Base-by-base conservation (phyloP, 1,140 invertebrate genomes). In the Drosophila saltans region DNA sequence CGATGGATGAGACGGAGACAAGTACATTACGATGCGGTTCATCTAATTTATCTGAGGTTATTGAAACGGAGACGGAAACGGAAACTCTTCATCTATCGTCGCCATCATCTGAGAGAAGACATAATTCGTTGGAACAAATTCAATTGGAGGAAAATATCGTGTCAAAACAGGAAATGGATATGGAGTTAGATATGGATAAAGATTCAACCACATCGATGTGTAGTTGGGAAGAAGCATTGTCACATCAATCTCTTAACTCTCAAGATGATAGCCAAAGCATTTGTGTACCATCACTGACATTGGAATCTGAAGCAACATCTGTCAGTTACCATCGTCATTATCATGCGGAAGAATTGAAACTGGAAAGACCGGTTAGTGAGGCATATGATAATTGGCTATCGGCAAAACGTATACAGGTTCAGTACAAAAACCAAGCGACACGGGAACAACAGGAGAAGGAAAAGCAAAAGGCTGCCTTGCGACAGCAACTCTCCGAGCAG, bases 371-470 rank as follows among this genome's bases (percentile, higher is more conserved):
- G 1, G 66, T 74, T 6, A 55, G 43, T 9, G 84, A 80, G 45
- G 83, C 83, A 57, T 88, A 80, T 56, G 69, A 80, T 11, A 88
- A 78, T 36, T 88, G 83, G 83, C 57, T 88, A 8, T 75, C 77
- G n/a, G 77, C 52, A 16, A 88, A 88, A 69, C 61, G 59, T 3
- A 66, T 48, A 2, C 74, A 75, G 21, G 24, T 41, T 33, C 77
- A 80, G 2, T 75, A 65, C 43, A 77, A 72, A 21, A 43, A 63
- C 4, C 74, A 72, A 26, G 71, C 62, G 1, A 43, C 55, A 24
- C 66, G 45, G 9, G 30, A 64, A 7, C 36, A 63, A 9, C 36
- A 60, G 10, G 43, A 75, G 28, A 48, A 28, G 11, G 33, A 70
- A 26, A 40, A 28, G 24, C 40, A 81, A 11, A 16, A 30, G 1